Base-by-base conservation (phyloP, 35 echinoderm and acorn worm species). In the Chiridota heheva region DNA sequence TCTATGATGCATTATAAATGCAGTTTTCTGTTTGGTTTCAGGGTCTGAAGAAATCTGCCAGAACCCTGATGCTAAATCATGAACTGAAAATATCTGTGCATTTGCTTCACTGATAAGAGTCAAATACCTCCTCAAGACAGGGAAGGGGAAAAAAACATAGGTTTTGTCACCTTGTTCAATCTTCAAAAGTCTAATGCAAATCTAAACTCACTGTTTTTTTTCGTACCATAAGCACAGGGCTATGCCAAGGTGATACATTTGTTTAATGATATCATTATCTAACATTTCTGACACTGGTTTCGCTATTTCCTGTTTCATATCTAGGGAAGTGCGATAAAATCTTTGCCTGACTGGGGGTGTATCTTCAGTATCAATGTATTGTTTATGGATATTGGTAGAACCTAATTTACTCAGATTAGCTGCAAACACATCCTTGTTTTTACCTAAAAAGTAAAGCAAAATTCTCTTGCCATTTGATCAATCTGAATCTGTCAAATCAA, bases 41-140 rank as follows among this genome's bases (percentile, higher is more conserved):
- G 28, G 15, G 5, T 88, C 75, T 27, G 81, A 30, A 24, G 61
- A 63, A 17, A 88, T 42, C 61, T 80, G 42, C 62, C 73, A 88
- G 47, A 69, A 88, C 4, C 75, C 85, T 36, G 60, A 70, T 25
- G 40, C 40, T 7, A 88, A 35, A 34, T 88, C 74, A 28, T 80
- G 66, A 35, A 79, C 76, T 5, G 85, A 59, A 45, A 80, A 69
- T 31, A 80, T 69, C 70, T 69, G 47, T 7, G 61, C 73, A 24
- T 81, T 3, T 25, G 74, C 31, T 70, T 80, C 85, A 1, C 34
- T 49, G 16, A 88, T 39, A n/a, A 44, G 62, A 44, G 48, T 88
- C 73, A 58, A 80, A 40, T 36, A 80, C 74, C 58, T 88, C 85
- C 13, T 88, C 85, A n/a, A 75, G 1, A 17, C 70, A 12, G 10